phyloP scores from a whole-genome alignment of 2,797 vertebrate genomes.

The Chiloscyllium punctatum region DNA sequence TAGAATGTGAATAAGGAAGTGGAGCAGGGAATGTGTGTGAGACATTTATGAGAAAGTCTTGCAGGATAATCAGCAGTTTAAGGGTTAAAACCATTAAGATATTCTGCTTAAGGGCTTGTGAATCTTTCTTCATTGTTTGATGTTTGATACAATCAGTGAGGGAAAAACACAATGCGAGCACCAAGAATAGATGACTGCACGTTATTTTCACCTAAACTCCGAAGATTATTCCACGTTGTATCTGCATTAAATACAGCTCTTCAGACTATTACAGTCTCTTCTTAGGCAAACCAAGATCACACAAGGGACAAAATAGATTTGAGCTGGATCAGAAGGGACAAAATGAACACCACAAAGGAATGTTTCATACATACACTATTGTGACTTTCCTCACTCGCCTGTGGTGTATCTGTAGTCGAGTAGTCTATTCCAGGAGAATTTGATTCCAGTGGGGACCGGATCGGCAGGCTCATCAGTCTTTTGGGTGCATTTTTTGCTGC shows the following conservation, averaged over 20 bases:
- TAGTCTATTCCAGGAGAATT: slow-evolving; percentile 77
- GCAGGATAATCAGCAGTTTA: background rate
- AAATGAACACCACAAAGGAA: background rate
- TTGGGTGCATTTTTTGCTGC: slow-evolving; percentile 80
- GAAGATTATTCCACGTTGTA: no score
- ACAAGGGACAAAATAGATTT: background rate
- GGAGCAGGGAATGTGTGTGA: background rate
- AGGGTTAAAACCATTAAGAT: background rate
- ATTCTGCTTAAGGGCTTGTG: no score
- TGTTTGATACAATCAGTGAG: background rate
- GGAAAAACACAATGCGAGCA: background rate
- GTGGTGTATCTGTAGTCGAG: slow-evolving; percentile 67
- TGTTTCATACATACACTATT: slow-evolving; percentile 53
- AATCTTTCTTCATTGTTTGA: background rate
- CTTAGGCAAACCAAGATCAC: background rate
- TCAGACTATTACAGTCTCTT: background rate
- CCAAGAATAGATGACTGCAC: background rate
- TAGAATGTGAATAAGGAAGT: background rate
- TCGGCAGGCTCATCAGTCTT: slow-evolving; percentile 66
- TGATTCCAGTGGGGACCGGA: slow-evolving; percentile 72
- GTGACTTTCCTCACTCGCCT: slow-evolving; percentile 64
- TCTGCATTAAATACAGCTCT: background rate
- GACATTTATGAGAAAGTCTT: background rate
- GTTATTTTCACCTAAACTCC: no score
- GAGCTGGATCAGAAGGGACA: background rate